phyloP scores from a whole-genome alignment of 64 coral and sea anemone species.

The Montipora efflorescens region DNA sequence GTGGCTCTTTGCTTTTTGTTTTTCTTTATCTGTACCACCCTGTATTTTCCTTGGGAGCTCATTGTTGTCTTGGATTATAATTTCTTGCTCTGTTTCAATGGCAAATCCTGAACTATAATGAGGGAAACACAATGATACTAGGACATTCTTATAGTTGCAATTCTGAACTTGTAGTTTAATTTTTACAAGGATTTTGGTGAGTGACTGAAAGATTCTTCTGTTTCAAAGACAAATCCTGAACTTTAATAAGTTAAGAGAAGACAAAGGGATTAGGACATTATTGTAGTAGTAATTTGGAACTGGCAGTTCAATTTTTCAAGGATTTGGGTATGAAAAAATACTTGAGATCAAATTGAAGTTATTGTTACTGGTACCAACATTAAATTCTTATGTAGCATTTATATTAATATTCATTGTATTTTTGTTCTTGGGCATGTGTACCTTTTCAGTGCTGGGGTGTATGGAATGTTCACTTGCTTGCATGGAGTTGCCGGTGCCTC shows the following conservation, averaged over 20 bases:
- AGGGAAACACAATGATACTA: constrained; percentile 11
- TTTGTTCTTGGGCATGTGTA: background rate
- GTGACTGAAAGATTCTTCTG: background rate
- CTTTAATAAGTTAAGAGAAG: background rate
- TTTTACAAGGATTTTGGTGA: background rate
- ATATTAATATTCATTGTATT: background rate
- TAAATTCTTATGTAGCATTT: constrained; percentile 2
- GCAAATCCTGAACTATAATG: constrained; percentile 52
- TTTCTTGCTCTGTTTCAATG: constrained; percentile 15
- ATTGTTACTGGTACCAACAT: constrained; percentile 2
- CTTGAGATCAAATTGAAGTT: background rate
- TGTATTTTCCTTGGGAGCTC: background rate
- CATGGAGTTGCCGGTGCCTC: too few relatives aligned
- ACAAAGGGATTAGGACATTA: background rate
- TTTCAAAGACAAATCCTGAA: background rate
- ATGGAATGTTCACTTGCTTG: too few relatives aligned
- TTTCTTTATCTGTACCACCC: constrained; percentile 55
- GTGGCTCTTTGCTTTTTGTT: constrained; percentile 27
- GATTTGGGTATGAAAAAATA: constrained; percentile 4
- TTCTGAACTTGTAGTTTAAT: background rate
- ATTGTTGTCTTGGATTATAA: background rate
- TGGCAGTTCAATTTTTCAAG: background rate
- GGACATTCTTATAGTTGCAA: constrained; percentile 3
- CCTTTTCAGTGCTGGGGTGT: too few relatives aligned
- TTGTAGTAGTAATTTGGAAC: background rate